Conservation (phyloP, 2,113 vertebrate species). For the Lates calcarifer region DNA sequence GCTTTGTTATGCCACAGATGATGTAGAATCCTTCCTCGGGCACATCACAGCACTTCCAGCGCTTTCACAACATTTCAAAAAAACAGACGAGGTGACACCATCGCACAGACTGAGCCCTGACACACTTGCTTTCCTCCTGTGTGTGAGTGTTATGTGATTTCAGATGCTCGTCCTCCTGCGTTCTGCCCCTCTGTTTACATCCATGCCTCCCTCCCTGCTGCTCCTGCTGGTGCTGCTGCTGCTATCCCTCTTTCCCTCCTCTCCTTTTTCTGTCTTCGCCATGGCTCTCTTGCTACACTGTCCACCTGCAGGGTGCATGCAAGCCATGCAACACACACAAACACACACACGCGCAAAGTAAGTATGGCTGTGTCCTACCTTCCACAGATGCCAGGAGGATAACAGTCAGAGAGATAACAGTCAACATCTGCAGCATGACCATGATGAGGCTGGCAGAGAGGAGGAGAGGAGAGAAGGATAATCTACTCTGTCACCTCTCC, state of each 20-base stretch:
- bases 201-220: constrained; percentile 67
- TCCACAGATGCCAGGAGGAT: constrained; percentile 82
- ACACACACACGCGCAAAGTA: constrained; percentile 39
- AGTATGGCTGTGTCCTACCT: constrained; percentile 81
- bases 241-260: constrained; percentile 56
- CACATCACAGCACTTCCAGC: constrained; percentile 43
- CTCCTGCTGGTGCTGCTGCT: constrained; percentile 58
- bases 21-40: constrained; percentile 36
- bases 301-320: constrained; percentile 76
- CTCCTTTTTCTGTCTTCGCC: constrained; percentile 72
- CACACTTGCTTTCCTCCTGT: constrained; percentile 54
- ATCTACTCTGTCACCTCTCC: constrained; percentile 84
- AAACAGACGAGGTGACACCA: constrained; percentile 29
- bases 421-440: constrained; percentile 85
- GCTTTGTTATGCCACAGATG: constrained; percentile 57
- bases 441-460: constrained; percentile 82
- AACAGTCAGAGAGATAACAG: constrained; percentile 81
- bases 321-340: constrained; percentile 47
- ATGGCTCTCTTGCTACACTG: constrained; percentile 68
- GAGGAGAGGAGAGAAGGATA: constrained; percentile 75
- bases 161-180: constrained; percentile 54
- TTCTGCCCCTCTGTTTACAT: constrained; percentile 79
- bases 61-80: constrained; percentile 44
- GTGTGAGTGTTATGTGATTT: constrained; percentile 52
- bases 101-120: constrained; percentile 51